These are phyloP conservation scores for Petaurus breviceps DNA, from an alignment of 2,113 vertebrate genomes.

Conservation along the genomic window DNA sequence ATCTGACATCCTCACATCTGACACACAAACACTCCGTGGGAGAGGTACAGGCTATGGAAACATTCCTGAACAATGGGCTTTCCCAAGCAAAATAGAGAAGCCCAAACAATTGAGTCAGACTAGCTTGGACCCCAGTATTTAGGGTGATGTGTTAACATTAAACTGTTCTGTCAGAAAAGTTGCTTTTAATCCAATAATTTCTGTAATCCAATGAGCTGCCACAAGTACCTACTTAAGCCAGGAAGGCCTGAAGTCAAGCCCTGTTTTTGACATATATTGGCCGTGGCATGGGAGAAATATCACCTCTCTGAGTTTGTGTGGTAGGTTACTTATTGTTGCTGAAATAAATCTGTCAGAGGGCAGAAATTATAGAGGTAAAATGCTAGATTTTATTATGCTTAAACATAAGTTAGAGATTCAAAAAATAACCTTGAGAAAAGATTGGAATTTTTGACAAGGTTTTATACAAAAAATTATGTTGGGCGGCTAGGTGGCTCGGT, in stretches of 20 bases:
- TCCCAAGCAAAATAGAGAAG: neutral
- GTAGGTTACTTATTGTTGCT: neutral
- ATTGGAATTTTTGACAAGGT: neutral
- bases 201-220: neutral
- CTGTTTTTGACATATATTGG: neutral
- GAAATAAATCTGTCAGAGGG: neutral
- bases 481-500: no score
- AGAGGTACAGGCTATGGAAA: neutral
- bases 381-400: neutral
- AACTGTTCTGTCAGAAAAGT: neutral
- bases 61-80: neutral
- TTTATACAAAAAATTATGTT: neutral
- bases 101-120: neutral
- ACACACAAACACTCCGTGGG: neutral
- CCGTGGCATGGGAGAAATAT: neutral
- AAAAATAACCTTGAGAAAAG: neutral
- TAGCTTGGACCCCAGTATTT: neutral
- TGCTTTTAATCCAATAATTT: neutral
- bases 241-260: neutral
- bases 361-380: neutral
- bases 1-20: neutral
- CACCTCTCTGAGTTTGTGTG: neutral
- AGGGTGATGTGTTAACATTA: slow-evolving; percentile 7
- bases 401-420: neutral
- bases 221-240: neutral